Conservation (phyloP, 2,797 vertebrate species). For the Propithecus deckenii region DNA sequence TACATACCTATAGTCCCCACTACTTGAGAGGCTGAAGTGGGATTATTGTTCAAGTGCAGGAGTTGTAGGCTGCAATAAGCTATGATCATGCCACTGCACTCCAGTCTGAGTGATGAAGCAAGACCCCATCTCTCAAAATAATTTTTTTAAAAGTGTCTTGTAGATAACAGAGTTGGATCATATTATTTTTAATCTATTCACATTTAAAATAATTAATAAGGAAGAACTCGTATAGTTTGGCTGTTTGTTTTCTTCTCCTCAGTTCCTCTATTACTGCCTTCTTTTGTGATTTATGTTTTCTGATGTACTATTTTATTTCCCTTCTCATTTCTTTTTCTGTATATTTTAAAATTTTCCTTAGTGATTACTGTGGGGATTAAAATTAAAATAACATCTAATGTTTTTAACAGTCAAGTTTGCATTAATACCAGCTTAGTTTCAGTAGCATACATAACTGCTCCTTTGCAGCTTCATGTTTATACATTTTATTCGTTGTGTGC, state of each 20-base stretch:
- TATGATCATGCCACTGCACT: too few species aligned
- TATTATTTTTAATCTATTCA: background rate
- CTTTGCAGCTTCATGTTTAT: background rate
- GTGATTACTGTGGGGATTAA: background rate
- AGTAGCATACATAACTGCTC: background rate
- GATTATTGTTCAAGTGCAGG: too few species aligned
- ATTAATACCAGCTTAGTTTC: background rate
- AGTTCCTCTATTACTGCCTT: background rate
- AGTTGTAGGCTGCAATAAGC: too few species aligned
- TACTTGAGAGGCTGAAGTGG: too few species aligned
- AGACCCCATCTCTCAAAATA: too few species aligned
- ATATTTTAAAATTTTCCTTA: background rate
- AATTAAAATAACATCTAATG: background rate
- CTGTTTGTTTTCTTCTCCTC: background rate
- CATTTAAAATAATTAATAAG: background rate
- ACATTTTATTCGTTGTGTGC: background rate
- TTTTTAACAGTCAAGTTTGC: background rate
- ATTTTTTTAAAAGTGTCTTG: background rate
- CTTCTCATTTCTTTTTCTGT: background rate
- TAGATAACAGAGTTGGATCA: background rate
- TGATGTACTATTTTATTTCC: background rate
- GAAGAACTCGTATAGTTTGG: background rate
- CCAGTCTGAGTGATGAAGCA: too few species aligned
- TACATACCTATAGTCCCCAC: too few species aligned
- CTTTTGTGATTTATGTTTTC: conserved; percentile 9